Evolutionary conservation across 2,113 vertebrate species (phyloP).

Genomic region (Beaufortia kweichowensis): DNA sequence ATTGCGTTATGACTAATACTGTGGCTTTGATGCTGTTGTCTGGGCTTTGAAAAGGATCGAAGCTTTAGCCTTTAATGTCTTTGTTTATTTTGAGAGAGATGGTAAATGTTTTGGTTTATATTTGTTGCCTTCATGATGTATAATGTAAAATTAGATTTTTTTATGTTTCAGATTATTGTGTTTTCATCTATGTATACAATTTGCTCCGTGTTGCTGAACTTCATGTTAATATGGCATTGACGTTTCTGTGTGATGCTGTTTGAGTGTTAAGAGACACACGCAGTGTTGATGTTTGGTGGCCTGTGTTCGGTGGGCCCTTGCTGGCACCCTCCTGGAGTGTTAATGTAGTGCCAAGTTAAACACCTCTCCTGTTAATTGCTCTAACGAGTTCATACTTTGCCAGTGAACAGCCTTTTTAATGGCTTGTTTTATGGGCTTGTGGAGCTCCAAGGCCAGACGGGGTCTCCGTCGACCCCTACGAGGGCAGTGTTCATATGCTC

Average conservation of each 20-base stretch:
- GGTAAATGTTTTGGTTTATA: not conserved
- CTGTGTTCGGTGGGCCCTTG: slow-evolving; percentile 40
- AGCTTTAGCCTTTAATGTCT: not conserved
- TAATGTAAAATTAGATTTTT: not conserved
- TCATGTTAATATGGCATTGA: not conserved
- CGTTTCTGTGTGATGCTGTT: not conserved
- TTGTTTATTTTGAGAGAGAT: slow-evolving; percentile 8
- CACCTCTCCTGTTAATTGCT: slow-evolving; percentile 71
- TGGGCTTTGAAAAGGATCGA: not conserved
- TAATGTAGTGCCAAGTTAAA: slow-evolving; percentile 77
- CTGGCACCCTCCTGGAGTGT: slow-evolving; percentile 57
- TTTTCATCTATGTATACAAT: no score
- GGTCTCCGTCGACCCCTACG: slow-evolving; percentile 49
- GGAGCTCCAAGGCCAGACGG: slow-evolving; percentile 51
- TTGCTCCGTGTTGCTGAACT: not conserved
- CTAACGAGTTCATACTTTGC: slow-evolving; percentile 81
- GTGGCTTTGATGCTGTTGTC: not conserved
- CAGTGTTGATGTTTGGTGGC: slow-evolving; percentile 10
- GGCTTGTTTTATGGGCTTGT: slow-evolving; percentile 70
- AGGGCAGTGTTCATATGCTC: slow-evolving; percentile 54
- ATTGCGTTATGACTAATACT: not conserved
- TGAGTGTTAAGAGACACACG: not conserved
- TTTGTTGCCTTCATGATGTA: not conserved
- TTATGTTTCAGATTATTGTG: not conserved
- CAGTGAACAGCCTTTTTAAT: slow-evolving; percentile 76